Base-by-base conservation (phyloP, 2,888 invertebrate species). In the Catocala fraxini region DNA sequence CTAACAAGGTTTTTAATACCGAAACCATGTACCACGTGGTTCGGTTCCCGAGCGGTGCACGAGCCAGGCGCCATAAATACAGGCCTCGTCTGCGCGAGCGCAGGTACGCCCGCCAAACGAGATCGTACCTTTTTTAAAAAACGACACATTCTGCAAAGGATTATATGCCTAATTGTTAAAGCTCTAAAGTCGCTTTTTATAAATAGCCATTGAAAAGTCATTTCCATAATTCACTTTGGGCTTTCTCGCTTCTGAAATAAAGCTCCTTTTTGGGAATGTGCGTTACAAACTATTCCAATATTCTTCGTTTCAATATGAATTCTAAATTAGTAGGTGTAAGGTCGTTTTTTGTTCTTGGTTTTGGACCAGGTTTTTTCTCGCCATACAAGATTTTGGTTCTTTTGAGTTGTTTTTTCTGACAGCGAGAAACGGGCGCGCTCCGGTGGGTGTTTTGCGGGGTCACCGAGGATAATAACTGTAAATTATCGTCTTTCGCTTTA, bases 41-140 rank as follows among this genome's bases (percentile, higher is more conserved):
- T 85, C 68, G 80, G 80, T 81, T 83, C 81, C 84, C 81, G 80
- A 82, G 82, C 84, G 82, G 84, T 85, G 85, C 82, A 83, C 85
- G 84, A 84, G 81, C 80, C 85, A 83, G 93, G 93, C 93, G 93
- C 93, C 93, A 92, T 94, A 94, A 94, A 93, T 93, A 94, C 92
- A 90, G 90, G 84, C 84, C 89, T 89, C 89, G 89, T 91, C 92
- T 88, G 92, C 91, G 90, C 89, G 79, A 77, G 89, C 92, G 91
- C 93, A 93, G 92, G 93, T 93, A 91, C 92, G 92, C 91, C 91
- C 89, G 92, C 90, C 93, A 93, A 93, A 93, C 93, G 86, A 93
- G 93, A 93, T 91, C 85, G 87, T 80, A 89, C 88, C 90, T 91
- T 91, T 91, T 90, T 86, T 77, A 83, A 87, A 89, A 90, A 89